phyloP scores from a whole-genome alignment of 1,140 invertebrate species.

The Colletes gigas region DNA sequence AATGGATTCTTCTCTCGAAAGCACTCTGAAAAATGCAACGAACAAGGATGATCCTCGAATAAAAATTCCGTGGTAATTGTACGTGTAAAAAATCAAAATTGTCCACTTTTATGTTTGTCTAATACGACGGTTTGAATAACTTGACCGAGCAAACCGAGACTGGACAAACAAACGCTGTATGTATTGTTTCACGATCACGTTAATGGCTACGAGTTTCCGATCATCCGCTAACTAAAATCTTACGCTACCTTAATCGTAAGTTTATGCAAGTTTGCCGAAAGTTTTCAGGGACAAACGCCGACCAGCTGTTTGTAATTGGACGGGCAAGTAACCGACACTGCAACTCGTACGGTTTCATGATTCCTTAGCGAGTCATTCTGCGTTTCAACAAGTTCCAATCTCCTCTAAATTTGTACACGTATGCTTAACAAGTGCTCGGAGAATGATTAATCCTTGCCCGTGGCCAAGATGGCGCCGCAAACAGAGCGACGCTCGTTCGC shows the following conservation, averaged over 20 bases:
- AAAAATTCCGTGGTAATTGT: neutral
- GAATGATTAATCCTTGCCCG: no score
- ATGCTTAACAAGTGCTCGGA: no score
- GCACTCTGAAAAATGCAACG: no score
- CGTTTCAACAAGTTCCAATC: no score
- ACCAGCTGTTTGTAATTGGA: neutral
- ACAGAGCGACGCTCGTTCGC: neutral
- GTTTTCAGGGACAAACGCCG: neutral
- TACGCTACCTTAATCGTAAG: neutral
- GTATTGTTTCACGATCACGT: neutral
- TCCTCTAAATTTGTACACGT: no score
- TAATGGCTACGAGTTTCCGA: constrained; percentile 14
- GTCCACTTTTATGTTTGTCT: neutral
- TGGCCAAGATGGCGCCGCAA: no score
- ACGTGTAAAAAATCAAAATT: neutral
- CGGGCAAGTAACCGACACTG: no score
- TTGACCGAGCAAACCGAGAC: neutral
- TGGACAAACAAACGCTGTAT: neutral
- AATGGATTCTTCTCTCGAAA: neutral
- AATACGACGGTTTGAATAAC: neutral
- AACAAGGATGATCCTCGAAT: neutral
- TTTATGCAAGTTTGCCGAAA: neutral
- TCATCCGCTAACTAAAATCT: neutral
- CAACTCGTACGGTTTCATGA: no score
- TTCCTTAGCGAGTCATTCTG: no score